These are phyloP conservation scores for Scaptomyza montana DNA, from an alignment of 1,140 invertebrate species.

Conservation along the genomic window DNA sequence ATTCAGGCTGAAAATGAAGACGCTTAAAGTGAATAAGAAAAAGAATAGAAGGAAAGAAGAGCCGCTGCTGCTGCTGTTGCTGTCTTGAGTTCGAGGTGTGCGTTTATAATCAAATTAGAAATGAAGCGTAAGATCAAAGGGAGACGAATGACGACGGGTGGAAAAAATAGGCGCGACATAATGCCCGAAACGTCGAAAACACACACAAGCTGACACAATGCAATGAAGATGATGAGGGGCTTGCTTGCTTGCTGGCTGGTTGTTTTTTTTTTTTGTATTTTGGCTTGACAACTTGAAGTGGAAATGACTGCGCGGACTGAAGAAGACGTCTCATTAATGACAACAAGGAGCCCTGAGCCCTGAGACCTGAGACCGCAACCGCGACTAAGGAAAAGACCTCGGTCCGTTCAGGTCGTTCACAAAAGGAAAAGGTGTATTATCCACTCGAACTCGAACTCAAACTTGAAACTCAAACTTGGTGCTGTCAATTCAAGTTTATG, in stretches of 20 bases:
- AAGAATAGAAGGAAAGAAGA: neutral
- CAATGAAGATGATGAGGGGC: constrained; percentile 66
- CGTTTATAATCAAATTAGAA: constrained; percentile 83
- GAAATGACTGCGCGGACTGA: constrained; percentile 74
- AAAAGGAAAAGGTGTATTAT: constrained; percentile 79
- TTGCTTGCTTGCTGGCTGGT: neutral
- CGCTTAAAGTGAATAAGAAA: constrained; percentile 30
- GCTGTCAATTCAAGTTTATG: constrained; percentile 65
- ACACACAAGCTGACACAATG: constrained; percentile 68
- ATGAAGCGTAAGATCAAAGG: constrained; percentile 80
- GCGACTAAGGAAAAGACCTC: neutral
- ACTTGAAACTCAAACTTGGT: constrained; percentile 23
- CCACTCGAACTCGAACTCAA: constrained; percentile 53
- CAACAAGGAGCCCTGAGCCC: constrained; percentile 75
- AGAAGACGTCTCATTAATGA: constrained; percentile 83
- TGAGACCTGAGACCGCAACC: neutral
- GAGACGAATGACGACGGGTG: constrained; percentile 9
- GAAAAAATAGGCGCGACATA: constrained; percentile 81
- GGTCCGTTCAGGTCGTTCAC: constrained; percentile 11
- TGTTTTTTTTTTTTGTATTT: neutral
- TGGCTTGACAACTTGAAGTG: constrained; percentile 77
- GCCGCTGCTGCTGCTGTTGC: neutral
- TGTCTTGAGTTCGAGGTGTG: constrained; percentile 53
- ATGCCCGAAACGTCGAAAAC: constrained; percentile 74
- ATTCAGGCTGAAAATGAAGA: constrained; percentile 73